These are phyloP conservation scores for Nyctibius grandis DNA, from an alignment of 2,797 vertebrate species.

Conservation along the genomic window DNA sequence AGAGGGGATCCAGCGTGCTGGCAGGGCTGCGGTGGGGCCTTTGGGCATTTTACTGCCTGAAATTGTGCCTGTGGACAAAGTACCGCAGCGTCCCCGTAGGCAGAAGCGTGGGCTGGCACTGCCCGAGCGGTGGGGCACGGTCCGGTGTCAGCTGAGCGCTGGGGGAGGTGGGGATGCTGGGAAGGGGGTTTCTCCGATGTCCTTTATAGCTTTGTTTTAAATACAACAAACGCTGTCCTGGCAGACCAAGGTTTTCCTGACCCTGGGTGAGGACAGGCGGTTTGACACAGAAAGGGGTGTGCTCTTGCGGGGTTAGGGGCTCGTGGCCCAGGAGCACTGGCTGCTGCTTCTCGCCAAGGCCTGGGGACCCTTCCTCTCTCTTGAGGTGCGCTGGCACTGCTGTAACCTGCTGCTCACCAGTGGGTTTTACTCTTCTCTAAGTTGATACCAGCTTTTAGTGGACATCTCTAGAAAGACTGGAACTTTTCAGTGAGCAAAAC, in stretches of 20 bases:
- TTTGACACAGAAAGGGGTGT: accelerated
- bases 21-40: accelerated
- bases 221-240: not conserved
- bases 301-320: not conserved
- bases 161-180: not conserved
- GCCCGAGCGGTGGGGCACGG: not conserved
- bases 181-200: not conserved
- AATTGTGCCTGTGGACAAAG: not conserved
- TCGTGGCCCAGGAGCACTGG: not conserved
- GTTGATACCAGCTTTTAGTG: not conserved
- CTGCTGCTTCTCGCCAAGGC: not conserved
- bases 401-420: accelerated
- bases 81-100: accelerated
- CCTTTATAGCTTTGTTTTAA: not conserved
- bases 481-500: not conserved
- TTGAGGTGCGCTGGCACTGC: not conserved
- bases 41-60: not conserved
- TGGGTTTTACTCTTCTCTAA: not conserved
- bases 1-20: accelerated
- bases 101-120: accelerated
- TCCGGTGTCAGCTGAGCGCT: accelerated
- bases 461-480: not conserved
- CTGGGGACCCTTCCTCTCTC: not conserved
- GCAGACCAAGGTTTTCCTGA: not conserved
- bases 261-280: not conserved